phyloP scores from a whole-genome alignment of 2,797 vertebrate genomes.

The Rhodeus uyekii region DNA sequence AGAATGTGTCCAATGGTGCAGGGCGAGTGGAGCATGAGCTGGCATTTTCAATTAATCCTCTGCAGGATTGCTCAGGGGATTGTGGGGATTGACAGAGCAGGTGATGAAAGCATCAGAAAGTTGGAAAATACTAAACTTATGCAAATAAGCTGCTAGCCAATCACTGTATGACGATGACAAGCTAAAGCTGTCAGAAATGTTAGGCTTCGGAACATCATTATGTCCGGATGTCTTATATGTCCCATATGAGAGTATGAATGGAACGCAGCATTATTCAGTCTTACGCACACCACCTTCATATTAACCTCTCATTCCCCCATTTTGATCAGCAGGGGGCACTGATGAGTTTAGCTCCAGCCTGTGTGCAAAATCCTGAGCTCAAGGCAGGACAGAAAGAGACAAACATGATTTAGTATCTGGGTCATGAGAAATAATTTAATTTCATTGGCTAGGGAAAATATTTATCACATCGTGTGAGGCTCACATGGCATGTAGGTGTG shows the following conservation, averaged over 20 bases:
- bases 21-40: background rate
- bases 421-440: constrained; percentile 74
- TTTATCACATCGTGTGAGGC: constrained; percentile 67
- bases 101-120: background rate
- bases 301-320: constrained; percentile 7
- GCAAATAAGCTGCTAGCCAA: background rate
- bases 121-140: background rate
- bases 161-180: background rate
- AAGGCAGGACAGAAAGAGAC: constrained; percentile 62
- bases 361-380: constrained; percentile 48
- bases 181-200: background rate
- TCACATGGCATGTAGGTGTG: constrained; percentile 56
- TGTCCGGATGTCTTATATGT: background rate
- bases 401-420: constrained; percentile 74
- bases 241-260: background rate
- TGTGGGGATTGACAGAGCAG: background rate
- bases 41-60: constrained; percentile 15
- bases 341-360: constrained; percentile 63
- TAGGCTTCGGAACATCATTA: background rate
- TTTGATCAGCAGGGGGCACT: constrained; percentile 74
- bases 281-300: background rate
- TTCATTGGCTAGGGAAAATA: constrained; percentile 70
- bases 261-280: background rate
- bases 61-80: background rate
- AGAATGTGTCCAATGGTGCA: background rate